Evolutionary conservation across 1,140 invertebrate species (phyloP), one percentile per base, ranked within the genome.

Genomic region (Thalassaphorura encarpata): DNA sequence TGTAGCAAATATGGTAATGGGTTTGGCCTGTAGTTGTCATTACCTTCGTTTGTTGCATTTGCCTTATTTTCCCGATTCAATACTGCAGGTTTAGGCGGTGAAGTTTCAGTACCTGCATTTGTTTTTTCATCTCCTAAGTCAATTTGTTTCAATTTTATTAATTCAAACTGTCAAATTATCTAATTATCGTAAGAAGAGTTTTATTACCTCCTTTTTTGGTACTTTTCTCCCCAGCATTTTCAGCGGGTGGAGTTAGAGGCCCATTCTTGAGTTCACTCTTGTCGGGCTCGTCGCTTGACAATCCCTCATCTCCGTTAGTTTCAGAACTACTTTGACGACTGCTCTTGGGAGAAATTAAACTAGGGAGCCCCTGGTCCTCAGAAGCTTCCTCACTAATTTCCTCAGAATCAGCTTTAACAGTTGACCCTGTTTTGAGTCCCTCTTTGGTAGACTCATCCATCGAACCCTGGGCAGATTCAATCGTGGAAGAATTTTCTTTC

Each of bases 81-180:
- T n/a, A n/a, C n/a, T n/a, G n/a, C n/a, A n/a, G n/a, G n/a, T n/a
- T n/a, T n/a, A n/a, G n/a, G n/a, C n/a, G n/a, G n/a, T 54, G 39
- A 16, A 36, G 42, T 31, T 31, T 23, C 2, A 28, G 26, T 5
- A 41, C 49, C 47, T 52, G 48, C 56, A 58, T 52, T 53, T 52
- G 51, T 27, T 58, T 58, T 45, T 53, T 52, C 8, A 58, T 40
- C 28, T 52, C 26, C 6, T 58, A 47, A 33, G 40, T 47, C 24
- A 53, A 11, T 11, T 36, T n/a, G 33, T 36, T 36, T 36, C n/a
- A 11, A 36, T 36, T 11, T 11, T 8, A 11, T n/a, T 36, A 8
- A n/a, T 36, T 11, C 33, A 8, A n/a, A 11, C 33, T n/a, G 8
- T n/a, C 33, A 11, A 11, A n/a, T 8, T n/a, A 36, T n/a, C 33